Conservation (phyloP, 2,888 invertebrate genomes). For the Thumatha senex region DNA sequence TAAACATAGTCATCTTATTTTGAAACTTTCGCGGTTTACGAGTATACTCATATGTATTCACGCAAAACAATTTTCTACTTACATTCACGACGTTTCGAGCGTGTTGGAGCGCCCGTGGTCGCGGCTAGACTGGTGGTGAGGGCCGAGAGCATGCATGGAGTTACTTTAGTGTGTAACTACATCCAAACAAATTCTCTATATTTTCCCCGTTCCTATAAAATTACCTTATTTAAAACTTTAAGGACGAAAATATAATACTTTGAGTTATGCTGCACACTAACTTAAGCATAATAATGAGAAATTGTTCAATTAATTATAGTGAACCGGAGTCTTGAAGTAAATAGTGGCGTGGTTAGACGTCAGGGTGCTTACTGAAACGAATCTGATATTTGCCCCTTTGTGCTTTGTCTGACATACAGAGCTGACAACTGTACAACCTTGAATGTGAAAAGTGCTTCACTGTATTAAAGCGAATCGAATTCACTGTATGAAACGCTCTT, state of each 20-base stretch:
- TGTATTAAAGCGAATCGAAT: no score
- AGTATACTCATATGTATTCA: no score
- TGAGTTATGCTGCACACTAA: conserved; percentile 12
- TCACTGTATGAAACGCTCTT: no score
- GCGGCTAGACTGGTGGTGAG: no score
- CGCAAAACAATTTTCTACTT: no score
- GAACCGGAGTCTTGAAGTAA: conserved; percentile 48
- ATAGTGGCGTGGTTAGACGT: conserved; percentile 53
- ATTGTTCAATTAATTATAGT: conserved; percentile 51
- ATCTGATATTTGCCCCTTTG: conserved; percentile 43
- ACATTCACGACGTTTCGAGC: no score
- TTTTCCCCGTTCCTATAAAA: neutral
- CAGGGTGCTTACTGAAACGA: conserved; percentile 44
- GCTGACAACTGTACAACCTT: neutral
- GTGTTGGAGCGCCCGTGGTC: no score
- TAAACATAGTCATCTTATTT: no score
- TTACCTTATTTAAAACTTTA: no score
- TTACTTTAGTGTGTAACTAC: no score
- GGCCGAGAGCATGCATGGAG: no score
- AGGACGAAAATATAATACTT: neutral
- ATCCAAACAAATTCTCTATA: neutral
- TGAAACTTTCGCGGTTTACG: no score
- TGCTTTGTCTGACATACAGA: conserved; percentile 32
- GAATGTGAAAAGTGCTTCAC: neutral
- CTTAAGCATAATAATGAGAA: conserved; percentile 28